These are phyloP conservation scores for Noctuana brunneofusca DNA, from an alignment of 2,888 invertebrate species.

Conservation along the genomic window DNA sequence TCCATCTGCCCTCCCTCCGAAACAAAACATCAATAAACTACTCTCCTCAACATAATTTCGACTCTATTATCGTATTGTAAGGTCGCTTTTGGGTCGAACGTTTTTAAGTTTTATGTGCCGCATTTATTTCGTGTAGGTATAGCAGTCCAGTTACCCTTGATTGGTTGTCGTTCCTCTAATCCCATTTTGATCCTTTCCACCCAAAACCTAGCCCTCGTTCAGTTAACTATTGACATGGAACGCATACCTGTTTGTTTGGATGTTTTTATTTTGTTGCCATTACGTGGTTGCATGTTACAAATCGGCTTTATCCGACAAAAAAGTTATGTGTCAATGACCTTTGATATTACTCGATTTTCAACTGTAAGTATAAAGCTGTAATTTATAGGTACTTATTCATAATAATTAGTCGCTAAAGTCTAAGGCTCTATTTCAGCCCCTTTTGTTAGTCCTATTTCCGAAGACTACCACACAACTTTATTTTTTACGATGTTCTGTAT, in stretches of 20 bases:
- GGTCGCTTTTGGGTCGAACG: conserved; percentile 46
- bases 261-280: conserved; percentile 29
- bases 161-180: conserved; percentile 88
- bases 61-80: conserved; percentile 47
- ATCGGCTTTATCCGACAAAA: too few species aligned
- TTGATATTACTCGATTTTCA: too few species aligned
- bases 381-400: too few species aligned
- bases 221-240: conserved; percentile 80
- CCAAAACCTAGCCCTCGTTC: conserved; percentile 81
- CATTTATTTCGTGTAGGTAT: conserved; percentile 83
- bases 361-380: too few species aligned
- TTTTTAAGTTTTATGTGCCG: conserved; percentile 77
- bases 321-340: too few species aligned
- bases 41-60: conserved; percentile 42
- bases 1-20: conserved; percentile 78
- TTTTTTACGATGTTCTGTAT: too few species aligned
- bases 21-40: conserved; percentile 83
- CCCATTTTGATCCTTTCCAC: conserved; percentile 87
- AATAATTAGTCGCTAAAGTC: neutral
- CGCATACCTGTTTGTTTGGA: conserved; percentile 69
- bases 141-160: conserved; percentile 85
- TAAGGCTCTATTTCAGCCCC: too few species aligned
- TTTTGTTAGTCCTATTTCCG: too few species aligned
- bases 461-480: too few species aligned
- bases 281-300: conserved; percentile 8